Evolutionary conservation across 2,113 vertebrate genomes (phyloP), one percentile per base, ranked within the genome.

Genomic region (Tachysurus fulvidraco): DNA sequence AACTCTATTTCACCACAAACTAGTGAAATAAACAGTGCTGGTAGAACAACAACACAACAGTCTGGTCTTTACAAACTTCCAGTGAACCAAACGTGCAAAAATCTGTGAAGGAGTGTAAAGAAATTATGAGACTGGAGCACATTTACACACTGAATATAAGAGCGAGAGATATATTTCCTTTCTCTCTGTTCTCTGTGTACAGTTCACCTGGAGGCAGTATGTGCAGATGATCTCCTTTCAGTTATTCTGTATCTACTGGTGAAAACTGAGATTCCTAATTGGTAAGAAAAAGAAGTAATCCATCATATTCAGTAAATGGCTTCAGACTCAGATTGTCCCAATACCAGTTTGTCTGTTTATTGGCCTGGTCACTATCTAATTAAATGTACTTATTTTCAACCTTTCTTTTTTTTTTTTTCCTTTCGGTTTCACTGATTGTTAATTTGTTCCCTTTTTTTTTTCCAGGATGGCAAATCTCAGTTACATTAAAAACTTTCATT

Each of bases 191-290:
- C n/a, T n/a, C n/a, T n/a, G n/a, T 41, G 30, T 83, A 55, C 91
- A 98, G 98, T 97, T 88, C 97, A 95, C 64, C 91, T 99, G 83
- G 96, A 98, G 92, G 97, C 96, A 0, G 94, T 99, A 93, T 96
- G 96, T 92, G 97, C 98, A 0, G 98, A 99, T 88, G 98, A 99
- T 89, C 97, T 99, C 16, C 97, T 99, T 0, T 96, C 97, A 0
- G 97, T 97, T 86, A 92, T 98, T 91, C 95, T 99, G 41, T 99
- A 98, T 89, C 94, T 99, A 88, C 94, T 99, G 87, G 96, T 99
- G 67, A 99, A 98, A 94, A 98, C 97, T 0, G 98, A 99, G 91
- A 97, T 99, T 85, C 98, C 98, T 50, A 99, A 99, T 91, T 99
- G 98, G 98, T 99, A 96, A 92, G 94, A 81, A 21, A 36, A 23